These are phyloP conservation scores for Chaetodon trifascialis DNA, from an alignment of 2,113 vertebrate species.

Conservation along the genomic window DNA sequence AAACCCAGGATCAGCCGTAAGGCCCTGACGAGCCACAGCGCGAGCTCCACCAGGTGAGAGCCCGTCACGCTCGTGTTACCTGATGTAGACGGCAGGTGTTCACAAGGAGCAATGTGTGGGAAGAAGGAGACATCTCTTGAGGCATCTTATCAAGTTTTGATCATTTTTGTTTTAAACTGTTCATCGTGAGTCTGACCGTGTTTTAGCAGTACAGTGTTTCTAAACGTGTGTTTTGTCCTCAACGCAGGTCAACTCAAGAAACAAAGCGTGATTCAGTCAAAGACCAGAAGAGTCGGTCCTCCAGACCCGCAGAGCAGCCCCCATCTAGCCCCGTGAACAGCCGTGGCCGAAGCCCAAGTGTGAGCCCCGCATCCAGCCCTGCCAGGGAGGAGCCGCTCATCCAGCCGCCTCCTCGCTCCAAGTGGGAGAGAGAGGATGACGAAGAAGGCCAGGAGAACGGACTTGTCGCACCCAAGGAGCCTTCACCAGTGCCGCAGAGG, in stretches of 20 bases:
- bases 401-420: constrained; percentile 94
- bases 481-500: constrained; percentile 64
- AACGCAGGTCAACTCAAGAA: constrained; percentile 64
- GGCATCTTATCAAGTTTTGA: neutral
- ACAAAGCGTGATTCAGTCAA: constrained; percentile 45
- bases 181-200: neutral
- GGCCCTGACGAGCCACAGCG: constrained; percentile 44
- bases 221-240: neutral
- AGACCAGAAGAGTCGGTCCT: constrained; percentile 49
- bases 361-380: constrained; percentile 56
- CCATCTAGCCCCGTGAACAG: constrained; percentile 21
- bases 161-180: neutral
- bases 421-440: constrained; percentile 95
- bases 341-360: constrained; percentile 36
- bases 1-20: constrained; percentile 78
- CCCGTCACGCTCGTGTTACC: neutral
- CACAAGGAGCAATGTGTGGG: neutral
- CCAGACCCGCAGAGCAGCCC: constrained; percentile 43
- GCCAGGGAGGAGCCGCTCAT: constrained; percentile 95
- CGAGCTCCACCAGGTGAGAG: constrained; percentile 66
- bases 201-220: neutral
- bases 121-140: neutral
- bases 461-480: constrained; percentile 50
- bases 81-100: neutral
- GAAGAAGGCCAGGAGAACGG: constrained; percentile 87